Conservation (phyloP, 2,888 invertebrate species). For the Timandra comae region DNA sequence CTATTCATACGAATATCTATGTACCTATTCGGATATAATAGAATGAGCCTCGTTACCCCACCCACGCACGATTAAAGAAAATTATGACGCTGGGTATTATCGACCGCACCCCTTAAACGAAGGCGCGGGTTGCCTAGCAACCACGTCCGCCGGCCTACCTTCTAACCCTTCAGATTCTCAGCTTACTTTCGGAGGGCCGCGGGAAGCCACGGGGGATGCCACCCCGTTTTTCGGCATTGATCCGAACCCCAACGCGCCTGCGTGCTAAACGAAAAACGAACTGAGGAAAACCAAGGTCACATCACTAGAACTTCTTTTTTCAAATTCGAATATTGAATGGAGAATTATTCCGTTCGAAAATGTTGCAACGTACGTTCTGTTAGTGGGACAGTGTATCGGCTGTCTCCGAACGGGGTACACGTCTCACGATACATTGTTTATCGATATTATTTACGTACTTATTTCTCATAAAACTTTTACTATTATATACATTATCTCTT, state of each 20-base stretch:
- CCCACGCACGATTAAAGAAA: slow-evolving; percentile 60
- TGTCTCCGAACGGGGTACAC: slow-evolving; percentile 17
- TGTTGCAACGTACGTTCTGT: slow-evolving; percentile 51
- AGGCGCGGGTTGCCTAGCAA: slow-evolving; percentile 67
- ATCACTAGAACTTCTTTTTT: slow-evolving; percentile 71
- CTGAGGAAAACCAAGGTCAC: slow-evolving; percentile 70
- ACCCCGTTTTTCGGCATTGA: slow-evolving; percentile 75
- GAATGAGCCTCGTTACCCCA: slow-evolving; percentile 27
- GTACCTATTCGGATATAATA: no score
- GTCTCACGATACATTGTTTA: slow-evolving; percentile 15
- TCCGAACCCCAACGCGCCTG: slow-evolving; percentile 66
- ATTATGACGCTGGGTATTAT: slow-evolving; percentile 58
- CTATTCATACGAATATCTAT: no score
- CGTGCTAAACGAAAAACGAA: slow-evolving; percentile 71
- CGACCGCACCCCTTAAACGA: slow-evolving; percentile 51
- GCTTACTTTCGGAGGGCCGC: slow-evolving; percentile 61
- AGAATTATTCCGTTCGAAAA: slow-evolving; percentile 57
- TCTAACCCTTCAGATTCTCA: slow-evolving; percentile 68
- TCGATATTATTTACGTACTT: no score
- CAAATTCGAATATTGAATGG: slow-evolving; percentile 71
- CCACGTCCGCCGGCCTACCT: slow-evolving; percentile 41
- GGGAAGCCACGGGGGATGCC: slow-evolving; percentile 24
- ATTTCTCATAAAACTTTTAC: no score
- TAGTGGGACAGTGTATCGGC: slow-evolving; percentile 43
- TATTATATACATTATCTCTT: no score